phyloP scores from a whole-genome alignment of 2,113 vertebrate genomes.

The Gymnogyps californianus region DNA sequence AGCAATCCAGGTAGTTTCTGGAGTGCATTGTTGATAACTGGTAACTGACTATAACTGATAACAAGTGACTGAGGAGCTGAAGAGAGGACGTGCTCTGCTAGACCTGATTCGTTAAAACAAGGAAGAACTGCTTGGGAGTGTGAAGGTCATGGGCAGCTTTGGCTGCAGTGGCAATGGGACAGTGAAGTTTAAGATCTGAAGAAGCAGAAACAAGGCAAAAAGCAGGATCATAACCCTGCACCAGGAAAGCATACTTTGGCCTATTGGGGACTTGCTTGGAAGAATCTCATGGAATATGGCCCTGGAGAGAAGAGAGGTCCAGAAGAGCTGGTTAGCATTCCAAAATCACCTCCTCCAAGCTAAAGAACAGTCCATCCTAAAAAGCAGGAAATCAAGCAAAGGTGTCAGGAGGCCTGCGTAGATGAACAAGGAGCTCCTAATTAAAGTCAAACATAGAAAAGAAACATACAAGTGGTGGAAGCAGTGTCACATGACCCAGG shows the following conservation, averaged over 20 bases:
- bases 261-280: not conserved
- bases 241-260: not conserved
- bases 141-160: not conserved
- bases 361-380: not conserved
- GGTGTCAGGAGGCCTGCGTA: fast-evolving
- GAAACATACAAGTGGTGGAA: not conserved
- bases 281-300: not conserved
- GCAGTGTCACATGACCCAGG: not conserved
- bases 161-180: not conserved
- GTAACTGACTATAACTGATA: not conserved
- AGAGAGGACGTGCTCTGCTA: not conserved
- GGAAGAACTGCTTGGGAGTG: not conserved
- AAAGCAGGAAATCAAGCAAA: not conserved
- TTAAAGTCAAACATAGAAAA: not conserved
- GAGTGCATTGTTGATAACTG: not conserved
- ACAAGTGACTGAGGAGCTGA: not conserved
- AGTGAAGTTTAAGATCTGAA: not conserved
- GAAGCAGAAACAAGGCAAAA: not conserved
- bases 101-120: not conserved
- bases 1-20: not conserved
- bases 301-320: not conserved
- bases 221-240: not conserved
- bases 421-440: not conserved
- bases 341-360: not conserved
- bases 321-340: not conserved